These are phyloP conservation scores for Tryphoninae sp. DNA, from an alignment of 2,888 invertebrate species.

Conservation along the genomic window DNA sequence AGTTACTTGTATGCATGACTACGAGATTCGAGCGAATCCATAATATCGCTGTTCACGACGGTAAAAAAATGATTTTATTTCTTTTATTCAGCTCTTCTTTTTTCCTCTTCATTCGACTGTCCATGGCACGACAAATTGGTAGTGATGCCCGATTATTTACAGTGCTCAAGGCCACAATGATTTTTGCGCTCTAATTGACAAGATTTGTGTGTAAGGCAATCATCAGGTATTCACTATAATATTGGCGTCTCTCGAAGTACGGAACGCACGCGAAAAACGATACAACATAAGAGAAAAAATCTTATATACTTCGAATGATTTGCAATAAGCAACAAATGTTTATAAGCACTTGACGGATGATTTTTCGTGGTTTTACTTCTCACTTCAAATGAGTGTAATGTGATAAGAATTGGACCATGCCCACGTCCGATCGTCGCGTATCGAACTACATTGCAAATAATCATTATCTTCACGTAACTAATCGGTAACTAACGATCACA, in stretches of 20 bases:
- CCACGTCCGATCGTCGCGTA: constrained; percentile 38
- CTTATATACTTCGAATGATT: constrained; percentile 27
- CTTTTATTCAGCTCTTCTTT: background rate
- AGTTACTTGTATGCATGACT: background rate
- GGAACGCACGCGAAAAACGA: constrained; percentile 28
- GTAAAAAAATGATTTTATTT: background rate
- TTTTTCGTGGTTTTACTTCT: constrained; percentile 5
- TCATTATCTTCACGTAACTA: background rate
- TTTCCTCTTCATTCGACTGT: background rate
- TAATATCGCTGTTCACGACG: background rate
- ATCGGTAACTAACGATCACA: background rate
- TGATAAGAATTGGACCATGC: constrained; percentile 1
- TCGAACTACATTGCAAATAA: background rate
- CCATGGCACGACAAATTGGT: constrained; percentile 39
- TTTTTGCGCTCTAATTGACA: constrained; percentile 63
- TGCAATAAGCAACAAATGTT: constrained; percentile 54
- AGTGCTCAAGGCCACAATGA: constrained; percentile 57
- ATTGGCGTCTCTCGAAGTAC: constrained; percentile 58
- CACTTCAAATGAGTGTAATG: constrained; percentile 15
- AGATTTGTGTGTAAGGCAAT: constrained; percentile 61
- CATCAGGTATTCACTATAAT: constrained; percentile 49
- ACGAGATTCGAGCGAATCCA: constrained; percentile 33
- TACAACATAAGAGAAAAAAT: constrained; percentile 2
- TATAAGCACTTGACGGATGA: constrained; percentile 37
- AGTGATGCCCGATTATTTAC: constrained; percentile 53